Conservation (phyloP, 2,113 vertebrate genomes). For the Cygnus atratus region DNA sequence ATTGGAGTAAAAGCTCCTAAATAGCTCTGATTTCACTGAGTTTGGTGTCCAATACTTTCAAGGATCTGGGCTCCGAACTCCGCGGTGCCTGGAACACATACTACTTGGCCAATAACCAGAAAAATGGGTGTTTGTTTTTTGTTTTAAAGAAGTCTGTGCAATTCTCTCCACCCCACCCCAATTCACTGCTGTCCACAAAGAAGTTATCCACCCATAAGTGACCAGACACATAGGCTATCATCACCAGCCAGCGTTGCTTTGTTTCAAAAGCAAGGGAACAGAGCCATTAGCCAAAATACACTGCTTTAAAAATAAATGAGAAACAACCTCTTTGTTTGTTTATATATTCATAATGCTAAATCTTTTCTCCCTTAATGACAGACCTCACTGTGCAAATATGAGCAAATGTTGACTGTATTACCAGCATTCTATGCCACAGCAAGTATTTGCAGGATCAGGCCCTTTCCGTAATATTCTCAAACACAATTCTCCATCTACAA, state of each 20-base stretch:
- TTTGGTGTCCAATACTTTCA: not conserved
- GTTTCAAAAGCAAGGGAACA: not conserved
- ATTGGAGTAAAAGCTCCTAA: not conserved
- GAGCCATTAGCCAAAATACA: not conserved
- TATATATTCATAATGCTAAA: not conserved
- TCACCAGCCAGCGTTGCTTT: not conserved
- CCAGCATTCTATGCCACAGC: not conserved
- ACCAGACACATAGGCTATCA: not conserved
- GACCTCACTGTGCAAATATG: not conserved
- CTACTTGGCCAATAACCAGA: not conserved
- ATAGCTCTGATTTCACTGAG: not conserved
- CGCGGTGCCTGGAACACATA: not conserved
- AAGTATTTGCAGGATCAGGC: not conserved
- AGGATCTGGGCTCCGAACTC: not conserved
- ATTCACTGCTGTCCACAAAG: not conserved
- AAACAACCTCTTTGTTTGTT: not conserved
- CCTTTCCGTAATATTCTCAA: not conserved
- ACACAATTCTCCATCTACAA: not conserved
- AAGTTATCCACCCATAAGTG: not conserved
- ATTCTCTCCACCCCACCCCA: not conserved
- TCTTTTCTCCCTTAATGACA: not conserved
- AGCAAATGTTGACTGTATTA: not conserved
- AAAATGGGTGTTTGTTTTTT: not conserved
- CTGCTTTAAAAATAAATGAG: not conserved
- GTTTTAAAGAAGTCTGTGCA: not conserved